A percentile compares a stretch with the other conserved stretches of the same genome.
phyloP scores from a whole-genome alignment of 2,888 invertebrate species.

The Cylloceria caligata region DNA sequence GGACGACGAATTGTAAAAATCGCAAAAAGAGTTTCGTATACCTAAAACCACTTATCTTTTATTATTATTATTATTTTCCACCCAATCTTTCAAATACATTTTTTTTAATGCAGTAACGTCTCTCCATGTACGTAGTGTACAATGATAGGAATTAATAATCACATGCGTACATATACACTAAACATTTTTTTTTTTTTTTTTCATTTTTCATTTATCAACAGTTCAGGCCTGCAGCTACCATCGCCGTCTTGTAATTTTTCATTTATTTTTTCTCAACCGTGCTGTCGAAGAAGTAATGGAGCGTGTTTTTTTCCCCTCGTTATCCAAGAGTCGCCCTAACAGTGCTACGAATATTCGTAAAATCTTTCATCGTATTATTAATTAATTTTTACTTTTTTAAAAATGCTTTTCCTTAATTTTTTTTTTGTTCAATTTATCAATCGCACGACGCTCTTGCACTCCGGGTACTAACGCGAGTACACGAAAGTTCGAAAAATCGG shows the following conservation, averaged over 20 bases:
- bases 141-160: conserved; percentile 75
- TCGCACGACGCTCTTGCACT: conserved; percentile 64
- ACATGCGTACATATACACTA: conserved; percentile 70
- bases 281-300: conserved; percentile 63
- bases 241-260: conserved; percentile 65
- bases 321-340: conserved; percentile 61
- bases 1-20: conserved; percentile 12
- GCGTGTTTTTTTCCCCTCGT: conserved; percentile 53
- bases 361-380: conserved; percentile 49
- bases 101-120: conserved; percentile 69
- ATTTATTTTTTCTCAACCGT: conserved; percentile 58
- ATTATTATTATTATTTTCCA: conserved; percentile 68
- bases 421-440: conserved; percentile 36
- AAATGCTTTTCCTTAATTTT: conserved; percentile 36
- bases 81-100: conserved; percentile 75
- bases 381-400: conserved; percentile 49
- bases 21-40: conserved; percentile 35
- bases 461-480: conserved; percentile 58
- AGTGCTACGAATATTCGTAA: conserved; percentile 63
- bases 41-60: conserved; percentile 67
- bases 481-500: conserved; percentile 54
- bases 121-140: conserved; percentile 71
- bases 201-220: conserved; percentile 67
- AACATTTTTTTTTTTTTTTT: conserved; percentile 66
- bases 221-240: conserved; percentile 69